Percentiles rank a stretch among this genome's conserved stretches.
phyloP scores from a whole-genome alignment of 2,888 invertebrate genomes.

The Hydropsyche betteni region DNA sequence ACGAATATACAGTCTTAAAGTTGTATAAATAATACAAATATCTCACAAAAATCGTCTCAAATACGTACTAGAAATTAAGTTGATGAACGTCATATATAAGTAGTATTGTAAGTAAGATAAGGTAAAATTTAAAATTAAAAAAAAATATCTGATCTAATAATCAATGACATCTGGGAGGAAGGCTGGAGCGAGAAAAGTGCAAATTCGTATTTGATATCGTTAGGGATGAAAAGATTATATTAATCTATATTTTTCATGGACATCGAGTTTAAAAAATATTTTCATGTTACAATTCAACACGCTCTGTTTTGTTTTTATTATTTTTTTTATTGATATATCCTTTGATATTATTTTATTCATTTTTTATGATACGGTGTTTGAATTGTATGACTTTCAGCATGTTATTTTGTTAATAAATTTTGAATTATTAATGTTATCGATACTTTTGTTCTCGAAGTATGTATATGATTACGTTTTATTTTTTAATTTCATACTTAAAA shows the following conservation, averaged over 20 bases:
- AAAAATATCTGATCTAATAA: slow-evolving; percentile 39
- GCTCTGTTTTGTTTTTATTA: not conserved
- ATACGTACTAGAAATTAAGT: slow-evolving; percentile 55
- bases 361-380: slow-evolving; percentile 58
- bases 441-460: slow-evolving; percentile 57
- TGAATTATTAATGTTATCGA: slow-evolving; percentile 16
- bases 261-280: slow-evolving; percentile 18
- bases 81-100: slow-evolving; percentile 51
- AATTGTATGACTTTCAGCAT: slow-evolving; percentile 22
- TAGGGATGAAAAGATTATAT: slow-evolving; percentile 26
- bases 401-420: slow-evolving; percentile 14
- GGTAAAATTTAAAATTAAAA: slow-evolving; percentile 23
- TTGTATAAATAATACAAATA: slow-evolving; percentile 50
- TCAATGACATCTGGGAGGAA: slow-evolving; percentile 44
- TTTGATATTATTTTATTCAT: slow-evolving; percentile 65
- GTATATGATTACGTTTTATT: slow-evolving; percentile 26
- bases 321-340: slow-evolving; percentile 56
- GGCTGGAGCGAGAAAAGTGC: slow-evolving; percentile 50
- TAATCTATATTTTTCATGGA: slow-evolving; percentile 28
- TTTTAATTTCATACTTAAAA: slow-evolving; percentile 42
- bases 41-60: slow-evolving; percentile 53
- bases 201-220: slow-evolving; percentile 47
- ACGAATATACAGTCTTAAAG: slow-evolving; percentile 48
- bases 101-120: slow-evolving; percentile 45
- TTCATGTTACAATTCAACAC: not conserved